Evolutionary conservation across 2,888 invertebrate genomes (phyloP).

Genomic region (Sinohyriopsis cumingii): DNA sequence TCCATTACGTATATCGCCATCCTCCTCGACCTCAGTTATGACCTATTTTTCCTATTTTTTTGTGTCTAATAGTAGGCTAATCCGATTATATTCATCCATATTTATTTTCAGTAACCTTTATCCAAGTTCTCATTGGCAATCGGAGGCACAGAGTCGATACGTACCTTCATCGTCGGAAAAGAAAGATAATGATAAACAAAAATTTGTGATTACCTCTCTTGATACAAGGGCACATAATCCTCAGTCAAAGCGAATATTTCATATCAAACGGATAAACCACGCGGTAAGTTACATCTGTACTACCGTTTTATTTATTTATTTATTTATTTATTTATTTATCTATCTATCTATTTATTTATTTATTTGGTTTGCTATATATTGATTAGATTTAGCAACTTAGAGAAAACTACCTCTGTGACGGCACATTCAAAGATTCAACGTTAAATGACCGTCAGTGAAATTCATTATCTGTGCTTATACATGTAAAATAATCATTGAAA

Average conservation of each 20-base stretch:
- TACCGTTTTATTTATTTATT: too few relatives aligned
- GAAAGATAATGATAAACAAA: conserved; percentile 12
- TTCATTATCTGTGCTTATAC: too few relatives aligned
- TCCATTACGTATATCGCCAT: too few relatives aligned
- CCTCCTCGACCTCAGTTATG: too few relatives aligned
- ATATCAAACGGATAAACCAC: conserved; percentile 39
- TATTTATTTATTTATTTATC: background rate
- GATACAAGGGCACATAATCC: conserved; percentile 46
- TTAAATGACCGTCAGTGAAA: too few relatives aligned
- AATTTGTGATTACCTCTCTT: conserved; percentile 34
- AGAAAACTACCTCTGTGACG: background rate
- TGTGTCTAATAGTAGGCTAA: too few relatives aligned
- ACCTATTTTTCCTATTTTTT: too few relatives aligned
- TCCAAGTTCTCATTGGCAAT: conserved; percentile 36
- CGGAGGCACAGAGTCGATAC: conserved; percentile 37
- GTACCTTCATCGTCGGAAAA: background rate
- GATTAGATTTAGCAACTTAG: background rate
- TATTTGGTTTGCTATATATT: background rate
- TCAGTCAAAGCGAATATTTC: conserved; percentile 43
- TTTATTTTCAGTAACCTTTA: conserved; percentile 28
- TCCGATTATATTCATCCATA: background rate
- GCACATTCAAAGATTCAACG: background rate
- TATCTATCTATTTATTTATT: background rate
- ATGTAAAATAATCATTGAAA: too few relatives aligned
- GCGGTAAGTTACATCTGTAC: conserved; percentile 22